Evolutionary conservation across 2,113 vertebrate genomes (phyloP).

Genomic region (Shinisaurus crocodilurus): DNA sequence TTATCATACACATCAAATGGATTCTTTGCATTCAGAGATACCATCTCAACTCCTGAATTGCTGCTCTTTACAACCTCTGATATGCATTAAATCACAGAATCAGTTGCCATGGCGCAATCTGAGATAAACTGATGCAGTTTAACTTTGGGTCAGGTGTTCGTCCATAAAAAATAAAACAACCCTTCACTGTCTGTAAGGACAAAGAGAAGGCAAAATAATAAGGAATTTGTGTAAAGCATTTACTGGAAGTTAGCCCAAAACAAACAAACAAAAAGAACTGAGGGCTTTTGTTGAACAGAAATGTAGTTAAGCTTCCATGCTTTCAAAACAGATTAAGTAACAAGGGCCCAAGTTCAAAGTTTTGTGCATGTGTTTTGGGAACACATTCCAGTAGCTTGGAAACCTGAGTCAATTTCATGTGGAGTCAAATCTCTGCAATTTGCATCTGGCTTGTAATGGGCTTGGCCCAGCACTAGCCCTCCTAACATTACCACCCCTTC

Average conservation of each 20-base stretch:
- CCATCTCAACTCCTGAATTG: constrained; percentile 67
- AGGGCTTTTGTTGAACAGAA: neutral
- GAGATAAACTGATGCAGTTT: constrained; percentile 8
- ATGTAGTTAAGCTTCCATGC: neutral
- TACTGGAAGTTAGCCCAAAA: neutral
- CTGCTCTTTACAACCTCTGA: constrained; percentile 47
- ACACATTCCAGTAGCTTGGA: neutral
- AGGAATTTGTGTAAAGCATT: neutral
- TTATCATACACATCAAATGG: constrained; percentile 73
- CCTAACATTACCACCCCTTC: neutral
- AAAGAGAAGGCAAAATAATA: neutral
- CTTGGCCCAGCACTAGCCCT: too few species aligned
- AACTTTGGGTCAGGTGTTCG: neutral
- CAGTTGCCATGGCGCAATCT: constrained; percentile 38
- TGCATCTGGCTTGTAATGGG: neutral
- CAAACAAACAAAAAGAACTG: neutral
- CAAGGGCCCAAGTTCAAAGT: neutral
- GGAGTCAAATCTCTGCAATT: neutral
- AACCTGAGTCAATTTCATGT: neutral
- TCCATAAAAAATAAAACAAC: neutral
- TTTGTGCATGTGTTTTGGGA: neutral
- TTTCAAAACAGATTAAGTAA: neutral
- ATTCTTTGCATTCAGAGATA: constrained; percentile 69
- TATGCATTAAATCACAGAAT: constrained; percentile 35
- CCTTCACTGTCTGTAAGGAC: neutral